A percentile compares a stretch with the other conserved stretches of the same genome.
phyloP scores from a whole-genome alignment of 2,888 invertebrate genomes.

The Euclidia mi region DNA sequence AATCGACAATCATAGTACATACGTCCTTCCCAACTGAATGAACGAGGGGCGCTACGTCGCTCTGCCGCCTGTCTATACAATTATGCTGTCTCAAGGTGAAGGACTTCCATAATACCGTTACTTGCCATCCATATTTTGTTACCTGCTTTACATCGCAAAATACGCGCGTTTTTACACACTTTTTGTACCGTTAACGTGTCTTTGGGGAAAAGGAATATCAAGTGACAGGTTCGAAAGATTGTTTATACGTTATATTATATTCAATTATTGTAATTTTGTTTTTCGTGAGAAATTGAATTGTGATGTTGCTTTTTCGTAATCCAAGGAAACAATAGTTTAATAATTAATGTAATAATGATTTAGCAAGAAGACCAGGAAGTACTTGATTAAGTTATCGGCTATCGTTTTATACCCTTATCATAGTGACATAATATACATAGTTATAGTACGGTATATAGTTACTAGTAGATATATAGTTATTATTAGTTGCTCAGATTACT shows the following conservation, averaged over 20 bases:
- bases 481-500: too few species aligned
- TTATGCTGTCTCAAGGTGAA: conserved; percentile 62
- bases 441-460: too few species aligned
- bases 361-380: background rate
- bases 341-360: background rate
- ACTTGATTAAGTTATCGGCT: background rate
- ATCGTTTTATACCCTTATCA: conserved; percentile 1
- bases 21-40: conserved; percentile 27
- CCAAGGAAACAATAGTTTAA: too few species aligned
- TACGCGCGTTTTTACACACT: background rate
- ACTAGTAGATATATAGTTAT: too few species aligned
- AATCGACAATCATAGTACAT: conserved; percentile 1
- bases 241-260: too few species aligned
- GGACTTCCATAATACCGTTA: conserved; percentile 46
- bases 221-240: conserved; percentile 5
- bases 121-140: conserved; percentile 32
- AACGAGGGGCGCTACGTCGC: conserved; percentile 33
- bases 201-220: background rate
- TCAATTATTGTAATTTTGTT: background rate
- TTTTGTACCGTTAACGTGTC: background rate
- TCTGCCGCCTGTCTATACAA: conserved; percentile 33
- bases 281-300: background rate
- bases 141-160: conserved; percentile 9
- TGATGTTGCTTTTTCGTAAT: too few species aligned
- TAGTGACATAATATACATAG: background rate